These are phyloP conservation scores for Stylophora pistillata DNA, from an alignment of 64 coral and sea anemone species.

Conservation along the genomic window DNA sequence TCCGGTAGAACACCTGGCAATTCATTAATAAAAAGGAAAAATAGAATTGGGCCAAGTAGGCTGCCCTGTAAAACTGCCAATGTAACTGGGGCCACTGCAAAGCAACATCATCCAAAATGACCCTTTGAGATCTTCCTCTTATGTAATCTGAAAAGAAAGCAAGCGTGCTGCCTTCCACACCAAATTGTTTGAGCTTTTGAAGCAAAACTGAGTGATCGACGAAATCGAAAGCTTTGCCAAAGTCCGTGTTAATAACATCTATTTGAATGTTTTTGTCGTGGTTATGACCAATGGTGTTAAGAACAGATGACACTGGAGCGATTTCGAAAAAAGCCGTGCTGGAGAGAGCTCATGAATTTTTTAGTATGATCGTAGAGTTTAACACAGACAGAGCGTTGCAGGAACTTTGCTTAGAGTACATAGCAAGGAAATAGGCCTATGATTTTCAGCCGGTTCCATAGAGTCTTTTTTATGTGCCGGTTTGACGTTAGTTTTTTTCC, in stretches of 20 bases:
- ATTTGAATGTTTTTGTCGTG: conserved; percentile 58
- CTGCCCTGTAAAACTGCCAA: conserved; percentile 23
- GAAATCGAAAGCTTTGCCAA: conserved; percentile 62
- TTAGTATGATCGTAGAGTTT: conserved; percentile 12
- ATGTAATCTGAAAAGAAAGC: neutral
- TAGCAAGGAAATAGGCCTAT: conserved; percentile 45
- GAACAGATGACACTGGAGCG: conserved; percentile 48
- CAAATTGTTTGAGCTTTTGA: conserved; percentile 32
- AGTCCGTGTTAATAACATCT: conserved; percentile 62
- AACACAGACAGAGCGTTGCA: conserved; percentile 28
- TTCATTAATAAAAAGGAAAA: neutral
- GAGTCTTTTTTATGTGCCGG: conserved; percentile 27
- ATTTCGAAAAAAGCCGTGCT: conserved; percentile 56
- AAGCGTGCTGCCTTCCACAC: neutral
- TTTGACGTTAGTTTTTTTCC: conserved; percentile 29
- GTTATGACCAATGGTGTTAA: conserved; percentile 46
- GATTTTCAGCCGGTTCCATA: conserved; percentile 17
- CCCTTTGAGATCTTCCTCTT: conserved; percentile 6
- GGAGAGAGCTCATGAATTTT: conserved; percentile 27
- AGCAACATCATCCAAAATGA: conserved; percentile 11
- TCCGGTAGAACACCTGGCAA: neutral
- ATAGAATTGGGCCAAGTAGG: neutral
- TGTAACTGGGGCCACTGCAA: conserved; percentile 26
- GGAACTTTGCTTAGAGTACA: conserved; percentile 33
- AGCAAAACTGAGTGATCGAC: conserved; percentile 59